Conservation (phyloP, 2,113 vertebrate genomes). For the Nematolebias whitei region DNA sequence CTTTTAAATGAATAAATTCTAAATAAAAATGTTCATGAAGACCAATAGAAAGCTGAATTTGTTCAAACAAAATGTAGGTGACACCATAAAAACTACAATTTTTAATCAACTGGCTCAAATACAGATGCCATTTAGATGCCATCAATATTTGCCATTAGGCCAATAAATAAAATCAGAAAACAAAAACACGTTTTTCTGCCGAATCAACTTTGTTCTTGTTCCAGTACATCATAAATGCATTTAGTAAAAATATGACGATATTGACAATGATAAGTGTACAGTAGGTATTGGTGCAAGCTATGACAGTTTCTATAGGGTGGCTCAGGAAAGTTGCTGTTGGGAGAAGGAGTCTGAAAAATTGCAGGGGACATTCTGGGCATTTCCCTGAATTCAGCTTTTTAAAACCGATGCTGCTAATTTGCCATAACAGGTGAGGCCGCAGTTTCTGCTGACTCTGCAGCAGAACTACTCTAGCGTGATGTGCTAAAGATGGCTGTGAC, state of each 20-base stretch:
- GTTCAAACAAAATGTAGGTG: too few species aligned
- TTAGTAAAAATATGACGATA: neutral
- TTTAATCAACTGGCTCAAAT: too few species aligned
- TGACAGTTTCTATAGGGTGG: neutral
- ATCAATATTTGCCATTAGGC: too few species aligned
- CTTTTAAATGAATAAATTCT: too few species aligned
- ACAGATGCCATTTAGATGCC: too few species aligned
- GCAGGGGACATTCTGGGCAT: slow-evolving; percentile 3
- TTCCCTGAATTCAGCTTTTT: slow-evolving; percentile 18
- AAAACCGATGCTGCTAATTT: slow-evolving; percentile 18
- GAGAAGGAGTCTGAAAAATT: neutral
- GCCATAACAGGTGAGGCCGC: slow-evolving; percentile 13
- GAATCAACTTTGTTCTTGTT: too few species aligned
- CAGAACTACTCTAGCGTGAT: slow-evolving; percentile 13
- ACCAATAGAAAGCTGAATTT: too few species aligned
- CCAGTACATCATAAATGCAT: neutral
- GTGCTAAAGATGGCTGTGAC: slow-evolving; percentile 48
- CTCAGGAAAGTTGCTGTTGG: neutral
- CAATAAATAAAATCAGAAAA: too few species aligned
- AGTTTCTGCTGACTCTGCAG: slow-evolving; percentile 38
- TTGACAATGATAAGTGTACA: neutral
- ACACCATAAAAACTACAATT: too few species aligned
- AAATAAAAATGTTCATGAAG: too few species aligned
- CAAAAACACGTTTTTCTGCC: too few species aligned
- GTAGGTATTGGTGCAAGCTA: neutral